Evolutionary conservation across 1,140 invertebrate species (phyloP).

Genomic region (Nomia melanderi): DNA sequence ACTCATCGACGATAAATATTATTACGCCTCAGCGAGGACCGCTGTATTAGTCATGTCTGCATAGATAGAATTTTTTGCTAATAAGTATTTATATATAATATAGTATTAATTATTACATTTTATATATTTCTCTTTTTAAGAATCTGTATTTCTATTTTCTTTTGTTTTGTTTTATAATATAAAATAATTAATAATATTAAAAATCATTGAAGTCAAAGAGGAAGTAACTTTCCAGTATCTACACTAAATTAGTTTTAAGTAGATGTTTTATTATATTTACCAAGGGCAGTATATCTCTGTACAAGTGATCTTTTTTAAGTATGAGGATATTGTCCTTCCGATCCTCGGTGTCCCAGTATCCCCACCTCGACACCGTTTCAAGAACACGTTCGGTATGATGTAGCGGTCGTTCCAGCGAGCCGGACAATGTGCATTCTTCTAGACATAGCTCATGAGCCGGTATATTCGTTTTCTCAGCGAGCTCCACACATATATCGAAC

Average conservation of each 20-base stretch:
- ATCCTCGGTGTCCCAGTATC: constrained; percentile 91
- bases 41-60: no score
- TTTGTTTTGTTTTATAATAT: no score
- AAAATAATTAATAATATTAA: no score
- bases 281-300: constrained; percentile 80
- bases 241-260: not conserved
- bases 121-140: no score
- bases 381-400: constrained; percentile 90
- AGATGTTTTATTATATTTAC: constrained; percentile 69
- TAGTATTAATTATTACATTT: no score
- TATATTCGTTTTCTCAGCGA: constrained; percentile 84
- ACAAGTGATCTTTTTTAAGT: constrained; percentile 83
- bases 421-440: constrained; percentile 89
- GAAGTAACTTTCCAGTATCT: no score
- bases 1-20: no score
- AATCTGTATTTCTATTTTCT: no score
- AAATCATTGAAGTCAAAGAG: no score
- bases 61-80: no score
- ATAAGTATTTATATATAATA: no score
- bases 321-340: constrained; percentile 90
- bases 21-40: no score
- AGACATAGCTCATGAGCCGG: constrained; percentile 86
- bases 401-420: constrained; percentile 87
- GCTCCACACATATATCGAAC: constrained; percentile 86
- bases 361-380: constrained; percentile 87